Base-by-base conservation (phyloP, 2,113 vertebrate genomes). In the Hemicordylus capensis region DNA sequence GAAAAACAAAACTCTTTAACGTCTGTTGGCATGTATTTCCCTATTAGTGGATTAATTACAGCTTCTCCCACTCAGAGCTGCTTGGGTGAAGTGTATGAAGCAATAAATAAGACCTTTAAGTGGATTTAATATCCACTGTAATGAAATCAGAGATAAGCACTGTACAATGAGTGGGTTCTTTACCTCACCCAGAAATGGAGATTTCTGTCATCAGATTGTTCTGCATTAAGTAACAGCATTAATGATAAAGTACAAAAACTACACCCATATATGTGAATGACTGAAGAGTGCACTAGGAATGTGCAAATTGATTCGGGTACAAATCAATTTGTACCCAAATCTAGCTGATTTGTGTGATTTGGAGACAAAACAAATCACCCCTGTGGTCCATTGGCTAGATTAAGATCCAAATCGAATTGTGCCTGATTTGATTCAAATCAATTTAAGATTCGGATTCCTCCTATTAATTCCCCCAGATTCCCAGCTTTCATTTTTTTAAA, bases 21-120 rank as follows among this genome's bases (percentile, higher is more conserved):
- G 75, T 48, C 63, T 26, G 17, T 61, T 77, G 63, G 4, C 17
- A 44, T 20, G 4, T 69, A 81, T 84, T 85, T 84, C 61, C 39
- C 34, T 89, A 34, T 67, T 91, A 88, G 88, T 88, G 80, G 44
- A 39, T 56, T 90, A 89, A 90, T 91, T 87, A 85, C 80, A 84
- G 19, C 64, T 31, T 85, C 8, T 88, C 9, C 80, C 85, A 82
- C 34, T 89, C 46, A 77, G 63, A 80, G 3, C 5, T 64, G 6
- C 26, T 81, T n/a, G 0, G 12, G 7, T 3, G 1, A 85, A 81
- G 80, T 78, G 2, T 84, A 59, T 81, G 14, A 80, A 93, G 85
- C 1, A 89, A 72, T 81, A 70, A 70, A 79, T 81, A 28, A 0
- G 48, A 37, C 20, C 73, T 72, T 75, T 1, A 81, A 24, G 26